Percentiles rank a stretch among this genome's conserved stretches.
These are phyloP conservation scores for Drosophila histrio DNA, from an alignment of 2,888 invertebrate genomes.

Conservation along the genomic window DNA sequence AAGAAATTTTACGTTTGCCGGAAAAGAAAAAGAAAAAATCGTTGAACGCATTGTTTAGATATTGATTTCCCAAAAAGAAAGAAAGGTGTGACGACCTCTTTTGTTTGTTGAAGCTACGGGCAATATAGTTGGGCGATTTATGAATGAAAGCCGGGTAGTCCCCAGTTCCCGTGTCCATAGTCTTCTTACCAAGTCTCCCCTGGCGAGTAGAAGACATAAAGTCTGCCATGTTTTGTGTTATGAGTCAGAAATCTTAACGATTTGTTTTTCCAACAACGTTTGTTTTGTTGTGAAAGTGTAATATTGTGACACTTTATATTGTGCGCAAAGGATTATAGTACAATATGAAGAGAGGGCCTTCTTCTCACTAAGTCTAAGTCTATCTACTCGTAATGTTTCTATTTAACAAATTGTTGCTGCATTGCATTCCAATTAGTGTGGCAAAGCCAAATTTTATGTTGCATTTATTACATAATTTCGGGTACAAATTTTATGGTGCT, in stretches of 20 bases:
- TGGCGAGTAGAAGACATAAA: constrained; percentile 63
- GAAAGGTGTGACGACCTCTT: constrained; percentile 74
- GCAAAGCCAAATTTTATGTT: constrained; percentile 77
- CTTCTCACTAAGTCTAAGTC: neutral
- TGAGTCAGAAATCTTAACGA: constrained; percentile 57
- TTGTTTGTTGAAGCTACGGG: constrained; percentile 51
- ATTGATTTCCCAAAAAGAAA: constrained; percentile 57
- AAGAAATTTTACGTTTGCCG: constrained; percentile 37
- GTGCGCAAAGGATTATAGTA: constrained; percentile 74
- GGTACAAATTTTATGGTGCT: constrained; percentile 67
- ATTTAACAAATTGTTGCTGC: constrained; percentile 62
- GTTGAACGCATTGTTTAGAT: constrained; percentile 63
- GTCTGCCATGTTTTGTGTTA: constrained; percentile 54
- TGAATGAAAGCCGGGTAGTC: constrained; percentile 61
- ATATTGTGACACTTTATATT: constrained; percentile 83
- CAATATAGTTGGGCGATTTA: constrained; percentile 69
- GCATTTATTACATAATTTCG: constrained; percentile 78
- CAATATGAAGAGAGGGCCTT: constrained; percentile 4
- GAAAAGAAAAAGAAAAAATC: too few species aligned
- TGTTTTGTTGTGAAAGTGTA: constrained; percentile 74
- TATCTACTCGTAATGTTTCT: constrained; percentile 44
- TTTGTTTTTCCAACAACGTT: constrained; percentile 61
- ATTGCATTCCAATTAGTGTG: constrained; percentile 76
- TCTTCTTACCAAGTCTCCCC: neutral
- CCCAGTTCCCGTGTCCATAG: neutral